Base-by-base conservation (phyloP, 2,113 vertebrate species). In the Sceloporus undulatus region DNA sequence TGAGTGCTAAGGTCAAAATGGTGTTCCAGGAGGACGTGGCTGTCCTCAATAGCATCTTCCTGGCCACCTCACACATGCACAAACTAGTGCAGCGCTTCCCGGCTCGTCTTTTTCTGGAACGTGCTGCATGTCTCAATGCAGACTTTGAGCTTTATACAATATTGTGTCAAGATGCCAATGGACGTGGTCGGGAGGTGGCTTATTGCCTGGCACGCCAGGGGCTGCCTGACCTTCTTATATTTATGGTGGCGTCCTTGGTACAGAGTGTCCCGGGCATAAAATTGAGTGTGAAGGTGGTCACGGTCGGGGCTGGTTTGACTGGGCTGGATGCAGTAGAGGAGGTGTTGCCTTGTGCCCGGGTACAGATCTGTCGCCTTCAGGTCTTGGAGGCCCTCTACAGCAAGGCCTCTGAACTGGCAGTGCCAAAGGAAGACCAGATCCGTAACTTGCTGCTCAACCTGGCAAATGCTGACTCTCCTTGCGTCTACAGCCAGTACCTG, bases 11-110 rank as follows among this genome's bases (percentile, higher is more conserved):
- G 74, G 87, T 92, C 52, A 92, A 92, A 40, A 85, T 91, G 25
- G 84, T 92, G 19, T 92, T 92, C 66, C 82, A 87, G 40, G 89
- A 90, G 75, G 91, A 91, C 0, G 89, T 85, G 78, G 91, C 91
- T 0, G 82, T 90, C 65, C 89, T 92, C 75, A 85, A 89, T 54
- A 82, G 84, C 75, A 89, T 92, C 85, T 92, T 92, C 78, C 38
- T 90, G 70, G 85, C 82, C 71, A 92, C 91, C 0, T 90, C 87
- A 1, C 78, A 70, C 80, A 91, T 87, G 91, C 38, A 73, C 25
- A 9, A 34, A 9, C 66, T 89, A 23, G 84, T 88, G 25, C 77
- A 81, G 11, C 75, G 81, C 34, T 90, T 87, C 78, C 91, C 91
- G 1, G 73, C 77, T 68, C 86, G 81, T 54, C 87, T 92, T 21